phyloP scores from a whole-genome alignment of 2,888 invertebrate species.

The Sarcophaga carnaria region DNA sequence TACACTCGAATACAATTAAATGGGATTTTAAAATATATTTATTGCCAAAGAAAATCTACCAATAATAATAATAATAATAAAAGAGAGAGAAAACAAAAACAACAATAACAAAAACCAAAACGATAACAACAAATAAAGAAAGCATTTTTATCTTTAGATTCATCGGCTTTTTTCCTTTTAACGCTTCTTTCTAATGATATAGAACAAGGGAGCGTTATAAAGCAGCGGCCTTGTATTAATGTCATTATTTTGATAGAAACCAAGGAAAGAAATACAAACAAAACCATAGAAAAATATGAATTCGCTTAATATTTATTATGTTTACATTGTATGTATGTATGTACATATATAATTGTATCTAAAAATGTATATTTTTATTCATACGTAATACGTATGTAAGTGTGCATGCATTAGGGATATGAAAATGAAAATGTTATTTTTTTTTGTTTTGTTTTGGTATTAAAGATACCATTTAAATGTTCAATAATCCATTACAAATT shows the following conservation, averaged over 20 bases:
- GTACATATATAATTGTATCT: not conserved
- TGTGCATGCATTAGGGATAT: slow-evolving; percentile 2
- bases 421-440: slow-evolving; percentile 21
- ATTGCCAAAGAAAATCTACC: slow-evolving; percentile 21
- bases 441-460: not conserved
- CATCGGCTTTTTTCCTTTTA: not conserved
- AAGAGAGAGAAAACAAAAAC: not conserved
- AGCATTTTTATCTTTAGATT: slow-evolving; percentile 1
- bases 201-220: not conserved
- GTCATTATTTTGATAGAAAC: slow-evolving; percentile 57
- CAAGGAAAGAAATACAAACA: slow-evolving; percentile 27
- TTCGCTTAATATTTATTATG: not conserved
- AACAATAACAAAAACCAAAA: not conserved
- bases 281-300: slow-evolving; percentile 7
- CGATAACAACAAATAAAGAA: no score
- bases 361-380: not conserved
- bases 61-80: slow-evolving; percentile 18
- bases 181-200: not conserved
- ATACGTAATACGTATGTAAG: not conserved
- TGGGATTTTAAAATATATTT: slow-evolving; percentile 53
- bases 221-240: slow-evolving; percentile 17
- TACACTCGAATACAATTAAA: slow-evolving; percentile 51
- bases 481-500: slow-evolving; percentile 50
- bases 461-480: slow-evolving; percentile 28
- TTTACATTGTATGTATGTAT: not conserved